Percentiles rank a stretch among this genome's conserved stretches.
Evolutionary conservation across 2,888 invertebrate genomes (phyloP).

Genomic region (Synergus gifuensis): DNA sequence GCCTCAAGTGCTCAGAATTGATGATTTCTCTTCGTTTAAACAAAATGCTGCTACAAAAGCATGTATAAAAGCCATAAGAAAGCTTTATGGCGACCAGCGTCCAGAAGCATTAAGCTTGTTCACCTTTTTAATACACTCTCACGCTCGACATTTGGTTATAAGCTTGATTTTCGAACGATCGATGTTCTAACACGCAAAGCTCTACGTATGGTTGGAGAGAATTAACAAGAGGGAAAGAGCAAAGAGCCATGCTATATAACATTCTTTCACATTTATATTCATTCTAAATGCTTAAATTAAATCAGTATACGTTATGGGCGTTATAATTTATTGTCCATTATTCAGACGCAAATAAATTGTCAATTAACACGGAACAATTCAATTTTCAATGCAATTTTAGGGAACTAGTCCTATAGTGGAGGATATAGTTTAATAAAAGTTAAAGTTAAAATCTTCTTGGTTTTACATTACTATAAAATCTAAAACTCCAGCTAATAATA

Average conservation of each 20-base stretch:
- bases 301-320: not conserved
- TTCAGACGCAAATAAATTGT: too few relatives aligned
- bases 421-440: too few relatives aligned
- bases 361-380: too few relatives aligned
- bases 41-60: not conserved
- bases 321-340: not conserved
- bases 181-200: not conserved
- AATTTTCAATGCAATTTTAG: too few relatives aligned
- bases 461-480: too few relatives aligned
- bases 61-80: not conserved
- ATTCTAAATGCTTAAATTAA: conserved; percentile 14
- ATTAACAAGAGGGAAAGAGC: conserved; percentile 19
- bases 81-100: not conserved
- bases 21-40: too few relatives aligned
- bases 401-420: too few relatives aligned
- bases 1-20: too few relatives aligned
- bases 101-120: not conserved
- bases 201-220: not conserved
- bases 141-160: not conserved
- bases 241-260: conserved; percentile 11
- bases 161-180: conserved; percentile 6
- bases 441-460: too few relatives aligned
- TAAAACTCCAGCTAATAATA: too few relatives aligned
- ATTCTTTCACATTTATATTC: conserved; percentile 14
- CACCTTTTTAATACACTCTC: not conserved